Base-by-base conservation (phyloP, 1,140 invertebrate genomes). In the Achatina immaculata region DNA sequence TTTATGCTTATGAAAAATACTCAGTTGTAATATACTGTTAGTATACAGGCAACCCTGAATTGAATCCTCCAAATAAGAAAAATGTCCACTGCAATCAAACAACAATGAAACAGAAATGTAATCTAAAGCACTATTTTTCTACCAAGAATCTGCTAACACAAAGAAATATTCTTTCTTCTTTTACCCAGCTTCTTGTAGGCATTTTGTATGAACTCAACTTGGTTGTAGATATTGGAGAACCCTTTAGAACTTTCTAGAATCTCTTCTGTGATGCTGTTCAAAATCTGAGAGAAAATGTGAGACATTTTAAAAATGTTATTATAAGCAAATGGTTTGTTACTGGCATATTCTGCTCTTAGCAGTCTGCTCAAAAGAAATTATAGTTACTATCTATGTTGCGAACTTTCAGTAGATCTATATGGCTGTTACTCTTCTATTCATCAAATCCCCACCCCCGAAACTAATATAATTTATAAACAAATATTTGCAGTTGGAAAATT, bases 191-290 rank as follows among this genome's bases (percentile, higher is more conserved):
- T 40, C 69, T 58, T 80, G 58, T 36, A 80, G 16, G 42, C 31
- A 6, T 80, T 48, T 40, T 66, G 28, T n/a, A 80, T 80, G 58
- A 80, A 80, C 40, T 80, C 68, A 38, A 80, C 36, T 24, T 80
- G 78, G n/a, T 31, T 55, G 34, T 51, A 72, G 11, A 66, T 28
- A 43, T 72, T 80, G 21, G 78, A 45, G 34, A 80, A 80, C 4
- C 66, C 43, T 42, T 51, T 80, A 36, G 65, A 40, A n/a, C 19
- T 78, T 36, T 83, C 83, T 81, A 97, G 87, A 3, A 97, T 91
- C 84, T 96, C 95, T 51, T 94, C 92, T 36, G 95, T 94, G 86
- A 98, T 96, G 36, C 92, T 92, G 90, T 95, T 95, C 16, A 97
- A 87, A 85, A 97, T 94, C 93, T 94, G 81, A 81, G 92, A 91